Evolutionary conservation across 2,888 invertebrate species (phyloP).

Genomic region (Electrophaes corylata): DNA sequence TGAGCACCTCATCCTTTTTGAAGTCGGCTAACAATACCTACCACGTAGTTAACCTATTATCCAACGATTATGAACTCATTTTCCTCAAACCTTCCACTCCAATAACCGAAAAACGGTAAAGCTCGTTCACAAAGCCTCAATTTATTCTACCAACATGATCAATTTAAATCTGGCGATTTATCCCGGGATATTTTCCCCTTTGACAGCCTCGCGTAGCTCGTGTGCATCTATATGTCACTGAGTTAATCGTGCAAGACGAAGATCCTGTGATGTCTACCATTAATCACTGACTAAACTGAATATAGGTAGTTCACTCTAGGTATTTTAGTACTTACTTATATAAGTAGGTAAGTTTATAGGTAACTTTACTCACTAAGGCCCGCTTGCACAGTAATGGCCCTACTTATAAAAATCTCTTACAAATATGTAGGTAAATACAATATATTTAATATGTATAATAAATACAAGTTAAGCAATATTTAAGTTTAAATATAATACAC

Average conservation of each 20-base stretch:
- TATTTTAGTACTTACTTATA: background rate
- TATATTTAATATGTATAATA: too few relatives aligned
- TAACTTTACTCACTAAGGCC: background rate
- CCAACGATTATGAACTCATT: conserved; percentile 24
- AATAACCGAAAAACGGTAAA: conserved; percentile 26
- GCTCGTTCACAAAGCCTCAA: conserved; percentile 23
- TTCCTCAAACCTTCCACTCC: conserved; percentile 23
- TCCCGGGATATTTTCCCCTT: conserved; percentile 24
- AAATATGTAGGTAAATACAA: too few relatives aligned
- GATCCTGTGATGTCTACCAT: conserved; percentile 37
- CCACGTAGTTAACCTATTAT: too few relatives aligned
- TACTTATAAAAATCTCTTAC: too few relatives aligned
- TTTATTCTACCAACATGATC: conserved; percentile 21
- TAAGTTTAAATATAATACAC: too few relatives aligned
- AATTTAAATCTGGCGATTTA: conserved; percentile 32
- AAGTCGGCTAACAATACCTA: too few relatives aligned
- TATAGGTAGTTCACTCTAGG: background rate
- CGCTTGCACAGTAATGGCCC: too few relatives aligned
- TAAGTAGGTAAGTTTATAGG: background rate
- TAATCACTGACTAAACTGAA: conserved; percentile 36
- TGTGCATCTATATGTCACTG: conserved; percentile 42
- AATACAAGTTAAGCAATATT: too few relatives aligned
- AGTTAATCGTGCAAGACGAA: conserved; percentile 45
- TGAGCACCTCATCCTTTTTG: too few relatives aligned
- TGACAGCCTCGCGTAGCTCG: conserved; percentile 20